These are phyloP conservation scores for Gymnoscopelus braueri DNA, from an alignment of 2,797 vertebrate genomes.

Conservation along the genomic window DNA sequence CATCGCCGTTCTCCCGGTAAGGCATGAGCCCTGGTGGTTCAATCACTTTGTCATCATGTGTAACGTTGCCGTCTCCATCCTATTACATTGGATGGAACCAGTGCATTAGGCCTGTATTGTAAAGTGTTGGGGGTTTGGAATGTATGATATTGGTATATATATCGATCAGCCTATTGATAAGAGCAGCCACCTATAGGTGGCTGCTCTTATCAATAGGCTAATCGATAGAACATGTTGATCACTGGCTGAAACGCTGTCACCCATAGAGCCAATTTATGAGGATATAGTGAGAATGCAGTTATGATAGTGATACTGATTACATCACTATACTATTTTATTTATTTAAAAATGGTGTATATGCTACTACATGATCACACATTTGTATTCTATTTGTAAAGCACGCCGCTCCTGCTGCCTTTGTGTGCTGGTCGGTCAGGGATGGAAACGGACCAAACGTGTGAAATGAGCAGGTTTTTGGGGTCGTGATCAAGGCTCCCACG, in stretches of 20 bases:
- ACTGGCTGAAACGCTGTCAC: too few species aligned
- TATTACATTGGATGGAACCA: background rate
- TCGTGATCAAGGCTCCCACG: slow-evolving; percentile 46
- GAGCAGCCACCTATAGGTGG: too few species aligned
- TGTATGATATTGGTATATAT: too few species aligned
- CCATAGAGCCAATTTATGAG: too few species aligned
- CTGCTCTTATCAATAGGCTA: background rate
- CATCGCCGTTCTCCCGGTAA: slow-evolving; percentile 66
- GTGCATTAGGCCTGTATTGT: background rate
- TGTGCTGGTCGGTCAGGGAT: slow-evolving; percentile 25
- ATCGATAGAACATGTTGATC: background rate
- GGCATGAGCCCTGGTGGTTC: slow-evolving; percentile 40
- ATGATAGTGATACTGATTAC: too few species aligned
- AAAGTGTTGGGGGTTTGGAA: too few species aligned
- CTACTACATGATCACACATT: background rate
- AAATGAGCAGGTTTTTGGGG: slow-evolving; percentile 32
- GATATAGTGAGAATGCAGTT: too few species aligned
- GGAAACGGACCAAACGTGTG: slow-evolving; percentile 18
- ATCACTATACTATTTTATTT: background rate
- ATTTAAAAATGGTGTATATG: background rate
- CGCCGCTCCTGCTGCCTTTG: slow-evolving; percentile 22
- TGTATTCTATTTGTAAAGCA: background rate
- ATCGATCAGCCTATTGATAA: too few species aligned
- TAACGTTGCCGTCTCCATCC: background rate
- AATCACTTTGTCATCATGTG: slow-evolving; percentile 3